These are phyloP conservation scores for Stenichneumon culpator DNA, from an alignment of 2,888 invertebrate genomes.

Conservation along the genomic window DNA sequence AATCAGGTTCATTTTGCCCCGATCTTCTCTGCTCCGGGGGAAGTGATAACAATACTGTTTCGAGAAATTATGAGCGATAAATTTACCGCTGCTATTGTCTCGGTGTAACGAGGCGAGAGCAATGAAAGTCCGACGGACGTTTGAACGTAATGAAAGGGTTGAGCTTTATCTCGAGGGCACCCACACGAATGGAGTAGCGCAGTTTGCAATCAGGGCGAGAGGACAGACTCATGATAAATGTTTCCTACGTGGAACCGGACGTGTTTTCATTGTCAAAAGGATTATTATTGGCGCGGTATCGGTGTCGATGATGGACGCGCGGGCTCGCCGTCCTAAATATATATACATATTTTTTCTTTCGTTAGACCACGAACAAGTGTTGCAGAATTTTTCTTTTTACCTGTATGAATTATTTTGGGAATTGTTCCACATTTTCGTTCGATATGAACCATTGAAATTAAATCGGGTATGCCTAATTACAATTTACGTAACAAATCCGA, in stretches of 20 bases:
- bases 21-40: constrained; percentile 1
- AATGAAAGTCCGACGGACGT: neutral
- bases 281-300: constrained; percentile 55
- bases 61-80: constrained; percentile 13
- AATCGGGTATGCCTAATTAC: neutral
- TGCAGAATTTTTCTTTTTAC: neutral
- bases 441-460: neutral
- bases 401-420: neutral
- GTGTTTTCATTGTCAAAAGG: constrained; percentile 30
- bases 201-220: constrained; percentile 52
- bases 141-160: constrained; percentile 27
- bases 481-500: neutral
- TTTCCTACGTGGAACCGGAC: constrained; percentile 53
- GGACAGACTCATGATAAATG: constrained; percentile 53
- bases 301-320: constrained; percentile 4
- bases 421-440: neutral
- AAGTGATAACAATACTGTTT: constrained; percentile 8
- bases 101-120: constrained; percentile 21
- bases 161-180: constrained; percentile 51
- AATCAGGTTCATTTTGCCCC: no score
- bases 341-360: neutral
- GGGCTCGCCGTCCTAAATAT: neutral
- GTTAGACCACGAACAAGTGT: neutral
- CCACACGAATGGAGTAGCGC: constrained; percentile 50
- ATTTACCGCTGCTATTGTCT: neutral